phyloP scores from a whole-genome alignment of 1,140 invertebrate species.

The Metopolophium dirhodum region DNA sequence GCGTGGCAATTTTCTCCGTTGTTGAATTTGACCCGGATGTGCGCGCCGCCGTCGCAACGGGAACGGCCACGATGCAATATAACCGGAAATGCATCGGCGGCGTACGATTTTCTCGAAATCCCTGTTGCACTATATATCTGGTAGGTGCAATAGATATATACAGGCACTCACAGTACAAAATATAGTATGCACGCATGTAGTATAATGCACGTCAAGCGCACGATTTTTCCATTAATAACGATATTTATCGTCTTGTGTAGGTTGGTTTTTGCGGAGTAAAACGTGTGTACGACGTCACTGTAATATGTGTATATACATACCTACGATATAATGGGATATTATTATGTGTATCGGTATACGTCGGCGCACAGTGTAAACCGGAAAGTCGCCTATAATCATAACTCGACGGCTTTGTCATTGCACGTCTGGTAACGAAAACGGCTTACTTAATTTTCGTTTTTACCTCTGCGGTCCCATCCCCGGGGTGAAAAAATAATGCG shows the following conservation, averaged over 20 bases:
- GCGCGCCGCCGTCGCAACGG: no score
- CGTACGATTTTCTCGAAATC: background rate
- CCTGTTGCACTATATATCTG: background rate
- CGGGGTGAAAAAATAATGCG: background rate
- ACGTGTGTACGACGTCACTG: background rate
- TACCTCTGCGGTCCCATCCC: background rate
- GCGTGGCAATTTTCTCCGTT: background rate
- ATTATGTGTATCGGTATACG: no score
- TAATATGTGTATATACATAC: no score
- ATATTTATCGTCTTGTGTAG: background rate
- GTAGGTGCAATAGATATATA: background rate
- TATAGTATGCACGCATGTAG: background rate
- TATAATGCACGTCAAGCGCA: background rate
- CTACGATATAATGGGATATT: no score
- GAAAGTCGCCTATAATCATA: background rate
- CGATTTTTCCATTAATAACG: slow-evolving; percentile 6
- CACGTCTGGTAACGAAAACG: background rate
- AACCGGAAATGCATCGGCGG: background rate
- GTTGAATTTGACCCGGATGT: background rate
- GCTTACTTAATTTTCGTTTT: background rate
- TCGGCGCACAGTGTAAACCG: background rate
- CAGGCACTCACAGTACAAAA: background rate
- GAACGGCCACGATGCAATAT: background rate
- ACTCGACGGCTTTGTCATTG: background rate
- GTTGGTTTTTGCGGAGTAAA: background rate